These are phyloP conservation scores for Poeciliopsis gracilis DNA, from an alignment of 2,797 vertebrate species.

Conservation along the genomic window DNA sequence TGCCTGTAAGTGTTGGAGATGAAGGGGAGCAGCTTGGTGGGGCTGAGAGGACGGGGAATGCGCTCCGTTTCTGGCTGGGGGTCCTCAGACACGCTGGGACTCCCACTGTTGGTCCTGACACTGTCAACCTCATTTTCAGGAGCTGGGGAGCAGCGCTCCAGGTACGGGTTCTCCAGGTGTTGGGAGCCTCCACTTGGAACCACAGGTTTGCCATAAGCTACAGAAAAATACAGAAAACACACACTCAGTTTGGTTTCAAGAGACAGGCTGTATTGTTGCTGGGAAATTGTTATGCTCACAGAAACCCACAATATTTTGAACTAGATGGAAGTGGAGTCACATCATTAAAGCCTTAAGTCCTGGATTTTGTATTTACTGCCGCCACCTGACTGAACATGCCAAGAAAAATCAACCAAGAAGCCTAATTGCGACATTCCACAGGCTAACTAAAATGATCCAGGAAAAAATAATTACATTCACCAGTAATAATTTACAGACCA, in stretches of 20 bases:
- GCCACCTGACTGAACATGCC: neutral
- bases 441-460: neutral
- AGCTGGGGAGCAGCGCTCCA: conserved; percentile 78
- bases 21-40: conserved; percentile 96
- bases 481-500: neutral
- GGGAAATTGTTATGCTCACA: neutral
- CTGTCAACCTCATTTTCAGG: conserved; percentile 75
- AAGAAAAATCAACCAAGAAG: neutral
- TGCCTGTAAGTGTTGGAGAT: conserved; percentile 94
- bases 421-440: neutral
- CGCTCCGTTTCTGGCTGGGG: conserved; percentile 84
- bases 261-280: neutral
- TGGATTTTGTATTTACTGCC: neutral
- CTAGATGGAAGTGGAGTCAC: neutral
- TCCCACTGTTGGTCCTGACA: conserved; percentile 51
- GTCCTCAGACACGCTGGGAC: conserved; percentile 66
- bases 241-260: neutral
- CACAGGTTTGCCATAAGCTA: conserved; percentile 96
- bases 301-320: neutral
- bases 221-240: conserved; percentile 10
- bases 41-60: conserved; percentile 94
- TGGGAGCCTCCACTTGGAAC: conserved; percentile 76
- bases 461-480: neutral
- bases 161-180: conserved; percentile 80
- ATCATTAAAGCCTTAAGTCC: conserved; percentile 2